These are phyloP conservation scores for Drosophila quasianomalipes DNA, from an alignment of 2,888 invertebrate species.

Conservation along the genomic window DNA sequence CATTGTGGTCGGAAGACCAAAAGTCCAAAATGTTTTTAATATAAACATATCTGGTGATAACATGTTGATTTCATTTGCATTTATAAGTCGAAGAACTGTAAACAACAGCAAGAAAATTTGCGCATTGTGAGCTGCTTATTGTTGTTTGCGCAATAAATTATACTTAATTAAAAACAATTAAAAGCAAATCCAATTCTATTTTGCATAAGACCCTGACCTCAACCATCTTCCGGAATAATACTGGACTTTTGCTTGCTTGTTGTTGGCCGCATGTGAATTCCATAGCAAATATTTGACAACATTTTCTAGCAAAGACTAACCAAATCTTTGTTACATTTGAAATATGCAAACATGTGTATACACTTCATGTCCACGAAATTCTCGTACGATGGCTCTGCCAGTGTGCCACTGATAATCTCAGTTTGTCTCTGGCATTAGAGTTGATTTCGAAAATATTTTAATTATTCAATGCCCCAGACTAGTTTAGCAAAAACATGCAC, in stretches of 20 bases:
- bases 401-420: conserved; percentile 52
- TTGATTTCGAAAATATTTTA: conserved; percentile 68
- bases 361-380: not conserved
- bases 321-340: conserved; percentile 72
- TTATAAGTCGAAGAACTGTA: conserved; percentile 26
- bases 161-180: conserved; percentile 83
- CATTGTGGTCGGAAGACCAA: not conserved
- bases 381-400: not conserved
- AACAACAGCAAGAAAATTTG: conserved; percentile 18
- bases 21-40: conserved; percentile 1
- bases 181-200: conserved; percentile 76
- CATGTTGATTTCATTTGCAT: conserved; percentile 53
- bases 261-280: conserved; percentile 39
- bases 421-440: conserved; percentile 55
- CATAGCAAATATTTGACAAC: conserved; percentile 72
- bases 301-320: conserved; percentile 64
- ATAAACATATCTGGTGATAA: conserved; percentile 42
- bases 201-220: conserved; percentile 41
- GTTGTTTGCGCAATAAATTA: conserved; percentile 78
- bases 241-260: not conserved
- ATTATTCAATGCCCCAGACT: conserved; percentile 55
- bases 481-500: conserved; percentile 13
- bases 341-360: conserved; percentile 69
- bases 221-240: conserved; percentile 14
- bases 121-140: conserved; percentile 56